Conservation (phyloP, 2,797 vertebrate genomes). For the Psittacula derbiana region DNA sequence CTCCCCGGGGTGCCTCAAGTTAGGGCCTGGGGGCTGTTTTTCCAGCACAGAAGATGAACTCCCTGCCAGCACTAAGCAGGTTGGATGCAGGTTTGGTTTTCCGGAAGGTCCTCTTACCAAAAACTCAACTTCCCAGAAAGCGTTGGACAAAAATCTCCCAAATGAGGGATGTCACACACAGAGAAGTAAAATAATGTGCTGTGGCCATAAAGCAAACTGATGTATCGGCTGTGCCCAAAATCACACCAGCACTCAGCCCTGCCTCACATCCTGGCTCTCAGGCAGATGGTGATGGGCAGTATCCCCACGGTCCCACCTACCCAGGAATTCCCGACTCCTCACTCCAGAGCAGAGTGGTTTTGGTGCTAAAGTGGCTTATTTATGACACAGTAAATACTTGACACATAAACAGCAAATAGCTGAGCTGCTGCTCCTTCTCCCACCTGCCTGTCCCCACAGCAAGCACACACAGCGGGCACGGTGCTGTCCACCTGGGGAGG, state of each 20-base stretch:
- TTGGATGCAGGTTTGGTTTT: background rate
- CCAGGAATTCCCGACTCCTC: background rate
- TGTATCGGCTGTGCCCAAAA: background rate
- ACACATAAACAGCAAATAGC: rapidly evolving
- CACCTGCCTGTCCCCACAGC: background rate
- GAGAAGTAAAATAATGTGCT: background rate
- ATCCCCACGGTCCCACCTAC: rapidly evolving
- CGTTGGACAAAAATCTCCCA: rapidly evolving
- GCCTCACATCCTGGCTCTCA: background rate
- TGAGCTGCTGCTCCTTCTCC: background rate
- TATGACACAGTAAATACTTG: background rate
- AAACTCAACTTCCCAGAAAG: background rate
- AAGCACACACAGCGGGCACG: background rate
- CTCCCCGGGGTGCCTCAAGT: background rate
- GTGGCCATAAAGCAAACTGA: background rate
- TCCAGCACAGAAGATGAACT: background rate
- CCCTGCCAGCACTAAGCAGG: background rate
- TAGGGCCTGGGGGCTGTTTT: background rate
- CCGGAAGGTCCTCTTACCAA: background rate
- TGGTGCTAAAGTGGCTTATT: background rate
- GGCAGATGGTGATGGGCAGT: background rate
- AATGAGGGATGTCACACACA: background rate
- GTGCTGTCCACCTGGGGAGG: background rate
- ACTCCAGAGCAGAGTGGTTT: background rate
- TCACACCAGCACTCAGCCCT: background rate